phyloP scores from a whole-genome alignment of 1,140 invertebrate species.

The Conopomorpha cramerella region DNA sequence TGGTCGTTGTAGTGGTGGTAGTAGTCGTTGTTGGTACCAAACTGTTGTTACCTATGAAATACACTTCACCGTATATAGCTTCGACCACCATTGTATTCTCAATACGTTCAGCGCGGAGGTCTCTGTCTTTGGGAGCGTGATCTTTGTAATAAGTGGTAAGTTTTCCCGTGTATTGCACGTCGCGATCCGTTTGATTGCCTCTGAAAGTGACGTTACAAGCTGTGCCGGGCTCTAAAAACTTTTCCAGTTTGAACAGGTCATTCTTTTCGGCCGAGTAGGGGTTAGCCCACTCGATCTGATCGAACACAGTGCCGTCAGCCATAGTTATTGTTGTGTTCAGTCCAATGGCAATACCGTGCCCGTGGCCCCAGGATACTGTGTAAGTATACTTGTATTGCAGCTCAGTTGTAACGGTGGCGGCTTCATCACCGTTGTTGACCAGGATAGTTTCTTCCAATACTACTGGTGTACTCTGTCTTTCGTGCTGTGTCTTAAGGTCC shows the following conservation, averaged over 20 bases:
- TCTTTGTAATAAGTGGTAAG: constrained; percentile 74
- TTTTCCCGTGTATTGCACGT: constrained; percentile 73
- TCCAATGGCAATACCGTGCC: constrained; percentile 74
- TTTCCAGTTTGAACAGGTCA: constrained; percentile 65
- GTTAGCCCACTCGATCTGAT: constrained; percentile 72
- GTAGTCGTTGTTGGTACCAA: constrained; percentile 77
- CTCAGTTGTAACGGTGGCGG: constrained; percentile 67
- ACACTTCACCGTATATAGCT: constrained; percentile 71
- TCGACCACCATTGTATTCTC: constrained; percentile 72
- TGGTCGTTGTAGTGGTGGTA: constrained; percentile 73
- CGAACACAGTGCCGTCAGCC: constrained; percentile 60
- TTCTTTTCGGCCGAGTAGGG: constrained; percentile 61
- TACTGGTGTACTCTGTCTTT: constrained; percentile 50
- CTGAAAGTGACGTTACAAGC: constrained; percentile 77
- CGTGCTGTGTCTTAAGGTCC: constrained; percentile 60
- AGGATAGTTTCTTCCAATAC: constrained; percentile 67
- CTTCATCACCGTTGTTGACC: constrained; percentile 62
- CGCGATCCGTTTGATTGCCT: constrained; percentile 71
- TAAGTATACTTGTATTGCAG: constrained; percentile 72
- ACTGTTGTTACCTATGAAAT: constrained; percentile 73
- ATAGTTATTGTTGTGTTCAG: constrained; percentile 71
- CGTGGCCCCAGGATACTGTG: constrained; percentile 76
- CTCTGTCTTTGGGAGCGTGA: constrained; percentile 43
- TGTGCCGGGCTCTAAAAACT: constrained; percentile 71
- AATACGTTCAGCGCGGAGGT: constrained; percentile 59